A percentile compares a stretch with the other conserved stretches of the same genome.
phyloP scores from a whole-genome alignment of 2,888 invertebrate genomes.

The Protonemura montana region DNA sequence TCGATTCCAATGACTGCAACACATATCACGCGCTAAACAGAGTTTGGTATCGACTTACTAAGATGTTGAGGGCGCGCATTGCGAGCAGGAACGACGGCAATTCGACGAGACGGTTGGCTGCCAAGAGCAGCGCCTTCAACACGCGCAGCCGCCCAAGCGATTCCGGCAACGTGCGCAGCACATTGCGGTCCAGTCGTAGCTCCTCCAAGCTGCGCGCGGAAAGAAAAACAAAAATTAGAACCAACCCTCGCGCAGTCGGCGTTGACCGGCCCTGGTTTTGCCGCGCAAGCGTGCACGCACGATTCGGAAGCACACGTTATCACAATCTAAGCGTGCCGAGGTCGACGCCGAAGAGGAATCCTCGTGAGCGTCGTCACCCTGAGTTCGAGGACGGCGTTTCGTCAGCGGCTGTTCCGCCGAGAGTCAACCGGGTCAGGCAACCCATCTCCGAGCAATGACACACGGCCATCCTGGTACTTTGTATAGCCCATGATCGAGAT shows the following conservation, averaged over 20 bases:
- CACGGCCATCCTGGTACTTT: not conserved
- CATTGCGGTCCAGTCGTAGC: conserved; percentile 76
- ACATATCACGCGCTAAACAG: not conserved
- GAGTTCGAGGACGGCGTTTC: not conserved
- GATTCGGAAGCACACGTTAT: not conserved
- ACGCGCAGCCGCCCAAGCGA: conserved; percentile 65
- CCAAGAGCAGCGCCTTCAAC: conserved; percentile 68
- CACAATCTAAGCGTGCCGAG: conserved; percentile 2
- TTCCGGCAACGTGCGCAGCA: conserved; percentile 69
- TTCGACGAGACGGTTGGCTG: conserved; percentile 63
- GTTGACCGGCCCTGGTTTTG: not conserved
- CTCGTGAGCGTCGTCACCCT: conserved; percentile 1
- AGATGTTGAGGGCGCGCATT: conserved; percentile 64
- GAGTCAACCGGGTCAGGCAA: not conserved
- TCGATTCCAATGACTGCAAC: no score
- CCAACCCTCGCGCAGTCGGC: not conserved
- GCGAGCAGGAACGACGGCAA: conserved; percentile 63
- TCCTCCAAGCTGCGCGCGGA: conserved; percentile 69
- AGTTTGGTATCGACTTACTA: conserved; percentile 14
- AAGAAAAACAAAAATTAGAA: conserved; percentile 24
- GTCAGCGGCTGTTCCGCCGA: not conserved
- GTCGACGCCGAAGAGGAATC: not conserved
- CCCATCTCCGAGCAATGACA: not conserved
- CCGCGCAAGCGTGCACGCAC: not conserved
- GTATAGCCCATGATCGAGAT: no score